Conservation (phyloP, 2,888 invertebrate species). For the Arenicola marina region DNA sequence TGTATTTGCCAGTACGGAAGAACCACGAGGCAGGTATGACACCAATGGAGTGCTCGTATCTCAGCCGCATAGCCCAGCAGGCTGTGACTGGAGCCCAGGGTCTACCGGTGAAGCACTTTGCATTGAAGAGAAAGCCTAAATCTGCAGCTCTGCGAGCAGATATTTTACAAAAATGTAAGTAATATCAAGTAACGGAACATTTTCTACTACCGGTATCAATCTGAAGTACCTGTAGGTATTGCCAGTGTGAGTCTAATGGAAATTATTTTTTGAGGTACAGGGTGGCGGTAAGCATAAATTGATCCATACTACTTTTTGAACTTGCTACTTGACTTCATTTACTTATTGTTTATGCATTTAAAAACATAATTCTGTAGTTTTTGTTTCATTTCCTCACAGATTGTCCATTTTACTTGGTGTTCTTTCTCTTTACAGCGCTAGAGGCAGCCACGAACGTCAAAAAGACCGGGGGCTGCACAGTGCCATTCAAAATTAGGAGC, state of each 20-base stretch:
- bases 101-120: slow-evolving; percentile 87
- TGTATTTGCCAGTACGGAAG: slow-evolving; percentile 45
- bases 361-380: too few relatives aligned
- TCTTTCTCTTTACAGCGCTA: slow-evolving; percentile 63
- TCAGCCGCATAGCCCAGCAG: slow-evolving; percentile 88
- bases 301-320: too few relatives aligned
- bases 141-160: slow-evolving; percentile 89
- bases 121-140: slow-evolving; percentile 90
- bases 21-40: slow-evolving; percentile 67
- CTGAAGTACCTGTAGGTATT: too few relatives aligned
- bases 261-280: too few relatives aligned
- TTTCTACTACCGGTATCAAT: too few relatives aligned
- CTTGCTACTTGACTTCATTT: too few relatives aligned
- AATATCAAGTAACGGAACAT: too few relatives aligned
- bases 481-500: slow-evolving; percentile 82
- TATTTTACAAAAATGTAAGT: slow-evolving; percentile 79
- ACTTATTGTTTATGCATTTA: too few relatives aligned
- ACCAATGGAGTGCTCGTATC: slow-evolving; percentile 93
- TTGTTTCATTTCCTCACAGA: too few relatives aligned
- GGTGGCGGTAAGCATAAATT: too few relatives aligned
- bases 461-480: slow-evolving; percentile 70
- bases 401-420: background rate
- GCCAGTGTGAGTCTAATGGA: too few relatives aligned
- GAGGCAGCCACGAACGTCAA: slow-evolving; percentile 79
- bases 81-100: slow-evolving; percentile 76